These are phyloP conservation scores for Microtus montanus DNA, from an alignment of 2,113 vertebrate species.

Conservation along the genomic window DNA sequence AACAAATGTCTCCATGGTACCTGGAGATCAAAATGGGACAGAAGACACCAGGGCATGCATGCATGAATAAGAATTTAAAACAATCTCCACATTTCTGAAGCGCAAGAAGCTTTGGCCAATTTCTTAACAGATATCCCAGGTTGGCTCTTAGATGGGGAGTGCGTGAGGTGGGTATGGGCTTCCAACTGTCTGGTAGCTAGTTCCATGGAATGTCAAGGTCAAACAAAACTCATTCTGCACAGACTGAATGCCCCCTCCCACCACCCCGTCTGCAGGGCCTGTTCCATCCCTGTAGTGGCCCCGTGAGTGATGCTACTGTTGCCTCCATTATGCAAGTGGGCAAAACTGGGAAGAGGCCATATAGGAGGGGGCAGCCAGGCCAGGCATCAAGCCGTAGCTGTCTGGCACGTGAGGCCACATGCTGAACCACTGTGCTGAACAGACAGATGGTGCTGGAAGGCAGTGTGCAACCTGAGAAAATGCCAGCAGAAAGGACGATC, in stretches of 20 bases:
- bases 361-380: not conserved
- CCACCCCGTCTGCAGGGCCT: rapidly evolving
- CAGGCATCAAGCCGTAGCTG: not conserved
- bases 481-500: not conserved
- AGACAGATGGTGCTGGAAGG: not conserved
- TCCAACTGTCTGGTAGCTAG: not conserved
- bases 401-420: not conserved
- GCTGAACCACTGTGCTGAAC: not conserved
- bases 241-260: rapidly evolving
- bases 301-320: rapidly evolving
- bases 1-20: not conserved
- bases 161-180: no score
- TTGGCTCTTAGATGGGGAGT: not conserved
- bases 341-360: no score
- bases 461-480: not conserved
- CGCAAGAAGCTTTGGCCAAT: rapidly evolving
- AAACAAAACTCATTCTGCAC: no score
- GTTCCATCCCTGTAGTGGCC: not conserved
- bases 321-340: not conserved
- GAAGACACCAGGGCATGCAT: not conserved
- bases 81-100: not conserved
- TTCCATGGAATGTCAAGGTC: not conserved
- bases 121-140: not conserved
- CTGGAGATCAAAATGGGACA: not conserved
- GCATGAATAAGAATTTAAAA: not conserved